Conservation (phyloP, 2,888 invertebrate genomes). For the Nebria salina region DNA sequence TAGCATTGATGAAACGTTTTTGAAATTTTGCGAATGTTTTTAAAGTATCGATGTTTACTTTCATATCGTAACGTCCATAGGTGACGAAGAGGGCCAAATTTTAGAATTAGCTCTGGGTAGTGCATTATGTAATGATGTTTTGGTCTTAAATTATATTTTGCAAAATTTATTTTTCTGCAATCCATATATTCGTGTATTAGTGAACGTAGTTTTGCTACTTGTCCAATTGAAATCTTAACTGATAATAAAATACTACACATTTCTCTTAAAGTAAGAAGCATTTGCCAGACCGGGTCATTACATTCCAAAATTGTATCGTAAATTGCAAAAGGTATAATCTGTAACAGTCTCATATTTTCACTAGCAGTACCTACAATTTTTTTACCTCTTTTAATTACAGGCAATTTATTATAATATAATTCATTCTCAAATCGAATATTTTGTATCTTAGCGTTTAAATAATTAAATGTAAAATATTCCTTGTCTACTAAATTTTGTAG, state of each 20-base stretch:
- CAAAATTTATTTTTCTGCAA: too few species aligned
- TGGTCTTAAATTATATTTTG: too few species aligned
- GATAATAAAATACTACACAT: background rate
- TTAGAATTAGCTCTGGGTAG: too few species aligned
- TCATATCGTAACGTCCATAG: too few species aligned
- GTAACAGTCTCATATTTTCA: slow-evolving; percentile 24
- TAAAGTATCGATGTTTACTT: too few species aligned
- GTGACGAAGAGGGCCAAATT: too few species aligned
- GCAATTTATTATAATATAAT: slow-evolving; percentile 22
- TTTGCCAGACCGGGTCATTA: slow-evolving; percentile 20
- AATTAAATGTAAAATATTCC: slow-evolving; percentile 42
- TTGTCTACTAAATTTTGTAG: slow-evolving; percentile 48
- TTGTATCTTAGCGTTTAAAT: slow-evolving; percentile 38
- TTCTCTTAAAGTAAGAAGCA: too few species aligned
- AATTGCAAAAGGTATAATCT: slow-evolving; percentile 19
- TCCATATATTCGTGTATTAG: background rate
- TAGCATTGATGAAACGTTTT: too few species aligned
- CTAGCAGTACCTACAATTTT: slow-evolving; percentile 25
- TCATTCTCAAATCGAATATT: slow-evolving; percentile 29
- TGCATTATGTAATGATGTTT: too few species aligned
- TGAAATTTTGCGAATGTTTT: too few species aligned
- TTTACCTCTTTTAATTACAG: slow-evolving; percentile 32
- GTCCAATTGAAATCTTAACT: slow-evolving; percentile 17
- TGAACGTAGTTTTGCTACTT: slow-evolving; percentile 8
- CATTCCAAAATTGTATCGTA: slow-evolving; percentile 16